Evolutionary conservation across 2,888 invertebrate species (phyloP), one percentile per base, ranked within the genome.

Genomic region (Meiosimyza decipiens): DNA sequence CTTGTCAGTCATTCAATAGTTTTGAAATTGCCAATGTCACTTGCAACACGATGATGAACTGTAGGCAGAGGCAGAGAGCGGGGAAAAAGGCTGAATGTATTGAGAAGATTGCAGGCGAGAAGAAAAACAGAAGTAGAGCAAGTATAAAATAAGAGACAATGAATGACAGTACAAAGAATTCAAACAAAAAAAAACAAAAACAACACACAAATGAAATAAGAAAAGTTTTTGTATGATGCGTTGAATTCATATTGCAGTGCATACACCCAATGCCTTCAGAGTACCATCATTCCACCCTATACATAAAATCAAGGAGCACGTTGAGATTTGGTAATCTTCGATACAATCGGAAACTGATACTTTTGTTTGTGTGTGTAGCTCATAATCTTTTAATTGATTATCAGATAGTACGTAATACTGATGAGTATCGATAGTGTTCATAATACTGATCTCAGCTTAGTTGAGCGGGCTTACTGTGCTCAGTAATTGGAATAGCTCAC

Each of bases 1-100:
- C 82, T 84, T 83, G 82, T 83, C 84, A 83, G 84, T 83, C 82
- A 83, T 83, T 83, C 82, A 83, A 83, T 83, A 83, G 84, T 83
- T 82, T 82, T 79, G 81, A 84, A 83, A 83, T 83, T 83, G 84
- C 82, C 83, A 83, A 84, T 84, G 82, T 83, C 82, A 84, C 83
- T 83, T 83, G 79, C 83, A 82, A 80, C 78, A 77, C 78, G 75
- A 54, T 49, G 69, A 47, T 66, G 66, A 57, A 47, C 65, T 18
- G 47, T 22, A 57, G 65, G n/a, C n/a, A n/a, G 40, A 57, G 66
- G 49, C 52, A 51, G 54, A 59, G 68, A 63, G 51, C 52, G 33
- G 49, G 51, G 6, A 63, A 54, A 68, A 62, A 71, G 69, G 71
- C 68, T 49, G 71, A 69, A 71, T 69, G 57, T 51, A 50, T 51